Conservation (phyloP, 2,113 vertebrate genomes). For the Thermophis baileyi region DNA sequence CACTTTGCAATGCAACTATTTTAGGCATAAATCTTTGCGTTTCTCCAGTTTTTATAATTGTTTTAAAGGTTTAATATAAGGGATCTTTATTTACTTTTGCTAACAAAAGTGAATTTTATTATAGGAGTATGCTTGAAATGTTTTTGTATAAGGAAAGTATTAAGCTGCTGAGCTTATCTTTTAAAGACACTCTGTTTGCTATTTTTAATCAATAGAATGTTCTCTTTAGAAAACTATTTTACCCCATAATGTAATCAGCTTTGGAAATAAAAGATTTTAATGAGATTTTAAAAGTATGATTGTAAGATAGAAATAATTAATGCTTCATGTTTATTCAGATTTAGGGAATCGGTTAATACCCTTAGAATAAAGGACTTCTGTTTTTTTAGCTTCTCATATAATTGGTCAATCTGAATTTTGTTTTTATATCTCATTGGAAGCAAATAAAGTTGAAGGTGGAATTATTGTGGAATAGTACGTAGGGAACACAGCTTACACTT, state of each 20-base stretch:
- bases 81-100: constrained; percentile 6
- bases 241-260: constrained; percentile 3
- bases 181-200: constrained; percentile 35
- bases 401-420: not conserved
- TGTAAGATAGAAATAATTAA: not conserved
- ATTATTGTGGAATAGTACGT: not conserved
- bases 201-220: constrained; percentile 42
- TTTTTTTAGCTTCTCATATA: not conserved
- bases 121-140: constrained; percentile 39
- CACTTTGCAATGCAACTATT: constrained; percentile 27
- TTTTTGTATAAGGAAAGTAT: constrained; percentile 46
- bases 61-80: constrained; percentile 35
- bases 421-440: not conserved
- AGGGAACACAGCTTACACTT: not conserved
- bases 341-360: not conserved
- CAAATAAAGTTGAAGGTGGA: not conserved
- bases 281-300: not conserved
- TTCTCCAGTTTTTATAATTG: constrained; percentile 15
- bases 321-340: not conserved
- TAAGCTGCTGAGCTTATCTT: constrained; percentile 55
- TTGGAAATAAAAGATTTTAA: constrained; percentile 38
- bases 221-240: constrained; percentile 18
- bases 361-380: not conserved
- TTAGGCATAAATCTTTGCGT: constrained; percentile 4
- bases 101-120: constrained; percentile 18